Evolutionary conservation across 2,888 invertebrate genomes (phyloP), one percentile per base, ranked within the genome.

Genomic region (Athalia circularis): DNA sequence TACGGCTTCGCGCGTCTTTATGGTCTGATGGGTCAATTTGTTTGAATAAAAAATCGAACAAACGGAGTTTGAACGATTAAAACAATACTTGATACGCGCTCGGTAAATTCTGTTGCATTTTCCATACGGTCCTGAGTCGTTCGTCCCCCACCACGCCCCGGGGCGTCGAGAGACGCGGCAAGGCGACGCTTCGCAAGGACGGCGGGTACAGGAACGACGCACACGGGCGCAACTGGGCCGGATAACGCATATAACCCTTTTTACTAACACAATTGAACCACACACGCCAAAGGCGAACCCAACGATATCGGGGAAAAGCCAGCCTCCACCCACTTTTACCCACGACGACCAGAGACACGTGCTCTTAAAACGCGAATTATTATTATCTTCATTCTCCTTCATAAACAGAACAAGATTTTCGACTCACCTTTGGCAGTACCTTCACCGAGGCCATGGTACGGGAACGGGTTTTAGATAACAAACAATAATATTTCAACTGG

Each of bases 281-380:
- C 62, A 29, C 77, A 59, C 77, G 50, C 29, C 70, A 70, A 29
- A 70, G 64, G 11, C 74, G 65, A 29, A 29, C 29, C 29, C 29
- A 29, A 29, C 74, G 74, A 82, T 82, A 83, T 81, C 83, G 81
- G 81, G 82, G 82, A 84, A 84, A 82, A 83, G 80, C 83, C 84
- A 88, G 89, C 89, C 89, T 89, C 89, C 89, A 89, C 88, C 89
- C 89, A 89, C 88, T 87, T 89, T 81, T 86, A 84, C 83, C 85
- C 85, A 83, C 86, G 86, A 88, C 85, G 83, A 83, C 83, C 81
- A 81, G 81, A 80, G 78, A 84, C 87, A 87, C 88, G 88, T 88
- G 88, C 85, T 86, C 80, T 77, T 78, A 78, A 61, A n/a, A 29
- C 13, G 11, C 48, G 70, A 52, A 15, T 13, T 6, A 70, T 54